Conservation (phyloP, 2,888 invertebrate species). For the Apoderus coryli region DNA sequence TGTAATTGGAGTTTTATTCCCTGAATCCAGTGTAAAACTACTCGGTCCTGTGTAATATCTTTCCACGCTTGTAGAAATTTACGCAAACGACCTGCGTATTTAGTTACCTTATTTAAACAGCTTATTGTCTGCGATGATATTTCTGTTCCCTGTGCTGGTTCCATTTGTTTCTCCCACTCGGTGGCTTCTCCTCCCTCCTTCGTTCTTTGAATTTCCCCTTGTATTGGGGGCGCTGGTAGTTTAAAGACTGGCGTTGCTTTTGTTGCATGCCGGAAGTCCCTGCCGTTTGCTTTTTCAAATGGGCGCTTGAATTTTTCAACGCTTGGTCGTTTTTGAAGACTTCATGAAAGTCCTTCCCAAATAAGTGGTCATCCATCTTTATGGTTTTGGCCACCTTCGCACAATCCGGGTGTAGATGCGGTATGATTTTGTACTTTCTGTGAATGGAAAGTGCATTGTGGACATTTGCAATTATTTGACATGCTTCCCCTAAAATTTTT, state of each 20-base stretch:
- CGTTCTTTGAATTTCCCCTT: slow-evolving; percentile 6
- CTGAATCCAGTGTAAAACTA: slow-evolving; percentile 2
- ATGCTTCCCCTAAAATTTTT: slow-evolving; percentile 7
- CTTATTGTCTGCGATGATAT: slow-evolving; percentile 2
- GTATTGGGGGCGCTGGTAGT: slow-evolving; percentile 6
- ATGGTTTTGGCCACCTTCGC: slow-evolving; percentile 3
- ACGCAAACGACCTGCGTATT: slow-evolving; percentile 2
- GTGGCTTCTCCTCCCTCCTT: slow-evolving; percentile 3
- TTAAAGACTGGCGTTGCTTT: slow-evolving; percentile 1
- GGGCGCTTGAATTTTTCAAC: slow-evolving; percentile 5
- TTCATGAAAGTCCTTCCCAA: slow-evolving; percentile 5
- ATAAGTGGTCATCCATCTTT: slow-evolving; percentile 6
- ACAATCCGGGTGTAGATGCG: slow-evolving; percentile 6
- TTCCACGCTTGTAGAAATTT: slow-evolving; percentile 4
- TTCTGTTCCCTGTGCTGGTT: too few species aligned
- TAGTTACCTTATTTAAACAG: not conserved
- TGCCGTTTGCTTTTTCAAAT: slow-evolving; percentile 5
- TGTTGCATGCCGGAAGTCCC: not conserved
- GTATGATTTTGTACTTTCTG: slow-evolving; percentile 8
- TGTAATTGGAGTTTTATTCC: slow-evolving; percentile 4
- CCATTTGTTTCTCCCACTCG: slow-evolving; percentile 3
- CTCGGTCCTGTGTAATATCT: slow-evolving; percentile 4
- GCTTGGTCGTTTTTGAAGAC: slow-evolving; percentile 9
- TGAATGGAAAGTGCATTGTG: slow-evolving; percentile 9
- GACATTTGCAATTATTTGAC: slow-evolving; percentile 9